These are phyloP conservation scores for Aphidius ervi DNA, from an alignment of 1,140 invertebrate genomes.

Conservation along the genomic window DNA sequence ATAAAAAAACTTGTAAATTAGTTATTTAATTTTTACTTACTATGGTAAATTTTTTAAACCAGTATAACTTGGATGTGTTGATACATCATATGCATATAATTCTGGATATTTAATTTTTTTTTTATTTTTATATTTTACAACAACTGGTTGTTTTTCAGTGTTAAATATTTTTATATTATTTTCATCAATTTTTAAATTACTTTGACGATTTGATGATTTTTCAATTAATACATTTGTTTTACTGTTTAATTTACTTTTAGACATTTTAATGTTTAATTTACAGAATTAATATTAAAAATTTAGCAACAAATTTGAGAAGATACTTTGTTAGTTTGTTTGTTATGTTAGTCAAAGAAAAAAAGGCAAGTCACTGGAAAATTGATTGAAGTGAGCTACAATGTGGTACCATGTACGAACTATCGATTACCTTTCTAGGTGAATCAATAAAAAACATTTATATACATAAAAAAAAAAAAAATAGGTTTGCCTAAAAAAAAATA, in stretches of 20 bases:
- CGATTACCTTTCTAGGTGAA: conserved; percentile 40
- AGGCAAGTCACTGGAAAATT: background rate
- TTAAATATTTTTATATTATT: background rate
- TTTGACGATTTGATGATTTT: background rate
- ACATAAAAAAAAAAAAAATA: conserved; percentile 1
- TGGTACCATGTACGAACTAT: conserved; percentile 44
- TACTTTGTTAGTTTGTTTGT: too few species aligned
- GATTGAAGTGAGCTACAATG: conserved; percentile 41
- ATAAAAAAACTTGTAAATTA: background rate
- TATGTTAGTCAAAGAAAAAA: too few species aligned
- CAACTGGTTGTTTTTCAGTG: conserved; percentile 10
- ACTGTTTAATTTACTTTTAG: background rate
- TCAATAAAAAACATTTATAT: background rate
- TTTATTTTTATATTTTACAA: conserved; percentile 25
- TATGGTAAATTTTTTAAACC: conserved; percentile 36
- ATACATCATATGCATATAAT: conserved; percentile 38
- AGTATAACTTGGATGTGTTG: conserved; percentile 39
- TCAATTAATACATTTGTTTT: background rate
- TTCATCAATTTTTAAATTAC: background rate
- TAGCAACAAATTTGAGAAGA: too few species aligned
- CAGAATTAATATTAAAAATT: background rate
- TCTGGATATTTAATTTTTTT: conserved; percentile 35
- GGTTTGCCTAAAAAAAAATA: too few species aligned
- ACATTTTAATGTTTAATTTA: background rate
- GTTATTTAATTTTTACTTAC: conserved; percentile 23